Conservation (phyloP, 2,888 invertebrate species). For the Lissocephala sabroskyi region DNA sequence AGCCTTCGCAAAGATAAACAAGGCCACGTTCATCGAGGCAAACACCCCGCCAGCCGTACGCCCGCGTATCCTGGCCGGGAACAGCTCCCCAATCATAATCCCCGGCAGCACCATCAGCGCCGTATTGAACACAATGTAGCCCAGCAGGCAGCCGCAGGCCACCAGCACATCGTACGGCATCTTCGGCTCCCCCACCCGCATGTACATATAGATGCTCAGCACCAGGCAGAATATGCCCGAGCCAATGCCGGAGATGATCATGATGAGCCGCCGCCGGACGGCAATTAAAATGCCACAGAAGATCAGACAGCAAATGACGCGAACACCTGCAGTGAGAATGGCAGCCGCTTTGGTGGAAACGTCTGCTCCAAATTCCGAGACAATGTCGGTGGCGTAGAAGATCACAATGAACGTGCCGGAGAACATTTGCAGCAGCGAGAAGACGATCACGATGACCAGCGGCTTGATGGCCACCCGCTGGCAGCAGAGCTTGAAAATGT, state of each 20-base stretch:
- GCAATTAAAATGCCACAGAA: constrained; percentile 79
- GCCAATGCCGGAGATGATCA: constrained; percentile 79
- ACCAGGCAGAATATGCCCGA: constrained; percentile 78
- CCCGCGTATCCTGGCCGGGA: constrained; percentile 82
- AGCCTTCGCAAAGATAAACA: constrained; percentile 81
- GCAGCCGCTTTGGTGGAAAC: constrained; percentile 76
- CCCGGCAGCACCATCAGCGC: constrained; percentile 84
- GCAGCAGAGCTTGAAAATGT: constrained; percentile 75
- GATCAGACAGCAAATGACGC: constrained; percentile 78
- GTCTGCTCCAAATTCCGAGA: constrained; percentile 75
- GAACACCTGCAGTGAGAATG: constrained; percentile 79
- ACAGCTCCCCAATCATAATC: constrained; percentile 83
- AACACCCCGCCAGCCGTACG: constrained; percentile 83
- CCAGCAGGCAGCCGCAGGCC: constrained; percentile 74
- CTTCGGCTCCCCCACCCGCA: constrained; percentile 58
- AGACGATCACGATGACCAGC: constrained; percentile 80
- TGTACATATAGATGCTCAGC: constrained; percentile 75
- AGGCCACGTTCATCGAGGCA: constrained; percentile 79
- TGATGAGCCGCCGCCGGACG: constrained; percentile 78
- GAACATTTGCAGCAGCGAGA: constrained; percentile 81
- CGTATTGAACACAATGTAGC: constrained; percentile 83
- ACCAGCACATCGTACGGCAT: constrained; percentile 59
- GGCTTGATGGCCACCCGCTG: constrained; percentile 81
- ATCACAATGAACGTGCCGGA: constrained; percentile 85
- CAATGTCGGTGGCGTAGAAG: constrained; percentile 84